Base-by-base conservation (phyloP, 92 coral and sea anemone species). In the Pocillopora meandrina region DNA sequence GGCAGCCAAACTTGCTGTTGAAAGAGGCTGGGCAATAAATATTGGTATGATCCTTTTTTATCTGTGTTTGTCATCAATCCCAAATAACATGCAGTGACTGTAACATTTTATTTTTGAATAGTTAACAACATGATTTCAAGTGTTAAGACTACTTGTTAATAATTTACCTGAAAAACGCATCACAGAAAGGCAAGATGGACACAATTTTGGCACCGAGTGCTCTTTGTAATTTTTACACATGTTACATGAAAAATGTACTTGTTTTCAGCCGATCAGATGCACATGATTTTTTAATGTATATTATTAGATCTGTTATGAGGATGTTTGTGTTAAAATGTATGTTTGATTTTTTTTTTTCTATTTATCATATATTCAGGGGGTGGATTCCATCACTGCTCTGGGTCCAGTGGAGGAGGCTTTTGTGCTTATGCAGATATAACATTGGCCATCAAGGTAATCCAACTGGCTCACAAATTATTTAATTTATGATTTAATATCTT, bases 341-440 rank as follows among this genome's bases (percentile, higher is more conserved):
- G 52, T 3, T 7, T 42, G 52, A 3, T 3, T 42, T 42, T 42
- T 42, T 42, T 42, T 42, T 42, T 42, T 42, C 52, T 7, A 42
- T 42, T 42, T 42, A 3, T 42, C 52, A 42, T 42, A 7, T 7
- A 3, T 19, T 16, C 55, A 96, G 98, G 98, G 64, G 99, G 99
- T 14, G 99, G 99, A 12, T 97, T 97, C 79, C 99, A 97, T 86
- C 99, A 97, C 82, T 97, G 99, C 83, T 95, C 94, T 26, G 90
- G 94, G 14, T 80, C 84, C 20, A 81, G 71, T 33, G 99, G 99
- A 15, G 99, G 99, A 77, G 99, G 99, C 63, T 97, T 97, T 91
- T 97, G 99, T 91, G 99, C 97, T n/a, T 97, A 97, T 88, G 99
- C 99, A 61, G 99, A 97, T 78, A 97, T 97, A 21, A 88, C 99